Evolutionary conservation across 2,113 vertebrate genomes (phyloP), one percentile per base, ranked within the genome.

Genomic region (Rhegmatorhina hoffmannsi): DNA sequence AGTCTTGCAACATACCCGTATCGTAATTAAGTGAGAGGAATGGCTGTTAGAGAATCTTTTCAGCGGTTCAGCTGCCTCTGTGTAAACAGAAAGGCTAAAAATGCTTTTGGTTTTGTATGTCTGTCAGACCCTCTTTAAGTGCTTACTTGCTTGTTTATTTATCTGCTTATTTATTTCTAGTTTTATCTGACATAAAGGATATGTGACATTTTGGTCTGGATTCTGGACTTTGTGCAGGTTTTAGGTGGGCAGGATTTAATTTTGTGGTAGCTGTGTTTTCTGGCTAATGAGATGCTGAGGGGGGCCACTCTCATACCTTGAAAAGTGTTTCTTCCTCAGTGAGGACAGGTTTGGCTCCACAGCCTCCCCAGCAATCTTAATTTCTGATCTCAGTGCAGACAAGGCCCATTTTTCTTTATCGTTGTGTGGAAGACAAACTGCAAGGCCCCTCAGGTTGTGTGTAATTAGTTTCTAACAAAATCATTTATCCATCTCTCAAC

Each of bases 381-480:
- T 78, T 93, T 84, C 82, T 92, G 31, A 66, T 90, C 44, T 64
- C 66, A 12, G 69, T 38, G 36, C 76, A 94, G 40, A 72, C 76
- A 82, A 92, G 66, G 62, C 84, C 74, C 58, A 28, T 85, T 90
- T 96, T 78, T 90, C 68, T 81, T 78, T 16, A 64, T 82, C 81
- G 43, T 88, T 92, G 60, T 89, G 60, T 76, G 73, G 88, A 78
- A 56, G 60, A 43, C 7, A 43, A 93, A 84, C 90, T 2, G 0
- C 83, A 87, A 26, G 53, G 80, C 62, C 88, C 92, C 74, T 92
- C 56, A 16, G 94, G 86, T 90, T 86, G 44, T 67, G 64, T 77
- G 83, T 95, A 93, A 84, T 96, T 96, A 90, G 76, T 81, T 93
- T 92, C 86, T 95, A 93, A 92, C 86, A 86, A 97, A 94, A 96